A percentile compares a stretch with the other conserved stretches of the same genome.
Evolutionary conservation across 1,140 invertebrate genomes (phyloP).

Genomic region (Drosophila navojoa): DNA sequence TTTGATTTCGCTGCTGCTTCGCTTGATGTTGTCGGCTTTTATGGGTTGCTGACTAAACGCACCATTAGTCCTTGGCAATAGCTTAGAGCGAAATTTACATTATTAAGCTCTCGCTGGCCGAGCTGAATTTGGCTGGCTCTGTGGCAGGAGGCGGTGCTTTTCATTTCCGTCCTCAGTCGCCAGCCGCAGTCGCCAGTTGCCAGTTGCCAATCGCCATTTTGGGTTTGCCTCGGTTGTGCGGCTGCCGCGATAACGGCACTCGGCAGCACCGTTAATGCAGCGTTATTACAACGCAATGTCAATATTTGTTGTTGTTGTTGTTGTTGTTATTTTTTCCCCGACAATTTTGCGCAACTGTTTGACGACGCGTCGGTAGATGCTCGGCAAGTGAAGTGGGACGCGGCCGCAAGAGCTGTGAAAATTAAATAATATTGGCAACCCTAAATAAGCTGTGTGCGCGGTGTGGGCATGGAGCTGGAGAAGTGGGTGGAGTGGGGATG

Average conservation of each 20-base stretch:
- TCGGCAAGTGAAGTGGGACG: not conserved
- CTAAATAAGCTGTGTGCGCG: slow-evolving; percentile 56
- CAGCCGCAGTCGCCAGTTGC: slow-evolving; percentile 29
- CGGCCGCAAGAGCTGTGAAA: slow-evolving; percentile 32
- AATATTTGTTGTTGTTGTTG: slow-evolving; percentile 58
- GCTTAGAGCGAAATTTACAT: slow-evolving; percentile 81
- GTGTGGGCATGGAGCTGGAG: not conserved
- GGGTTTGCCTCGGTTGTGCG: slow-evolving; percentile 33
- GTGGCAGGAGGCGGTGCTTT: slow-evolving; percentile 35
- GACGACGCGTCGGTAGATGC: slow-evolving; percentile 52
- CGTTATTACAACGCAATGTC: slow-evolving; percentile 81
- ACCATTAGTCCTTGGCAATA: slow-evolving; percentile 82
- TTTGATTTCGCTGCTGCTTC: slow-evolving; percentile 26
- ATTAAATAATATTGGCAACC: slow-evolving; percentile 76
- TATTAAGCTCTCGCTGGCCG: slow-evolving; percentile 70
- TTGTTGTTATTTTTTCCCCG: slow-evolving; percentile 55
- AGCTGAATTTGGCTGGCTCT: slow-evolving; percentile 17
- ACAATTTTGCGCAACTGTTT: slow-evolving; percentile 71
- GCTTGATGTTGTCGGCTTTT: slow-evolving; percentile 6
- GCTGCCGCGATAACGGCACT: slow-evolving; percentile 34
- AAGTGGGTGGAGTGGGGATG: not conserved
- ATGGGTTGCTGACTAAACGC: slow-evolving; percentile 71
- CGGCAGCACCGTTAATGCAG: slow-evolving; percentile 63
- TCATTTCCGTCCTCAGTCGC: slow-evolving; percentile 64
- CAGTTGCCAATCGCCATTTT: slow-evolving; percentile 60